These are phyloP conservation scores for Poeciliopsis presidionis DNA, from an alignment of 2,797 vertebrate species.

Conservation along the genomic window DNA sequence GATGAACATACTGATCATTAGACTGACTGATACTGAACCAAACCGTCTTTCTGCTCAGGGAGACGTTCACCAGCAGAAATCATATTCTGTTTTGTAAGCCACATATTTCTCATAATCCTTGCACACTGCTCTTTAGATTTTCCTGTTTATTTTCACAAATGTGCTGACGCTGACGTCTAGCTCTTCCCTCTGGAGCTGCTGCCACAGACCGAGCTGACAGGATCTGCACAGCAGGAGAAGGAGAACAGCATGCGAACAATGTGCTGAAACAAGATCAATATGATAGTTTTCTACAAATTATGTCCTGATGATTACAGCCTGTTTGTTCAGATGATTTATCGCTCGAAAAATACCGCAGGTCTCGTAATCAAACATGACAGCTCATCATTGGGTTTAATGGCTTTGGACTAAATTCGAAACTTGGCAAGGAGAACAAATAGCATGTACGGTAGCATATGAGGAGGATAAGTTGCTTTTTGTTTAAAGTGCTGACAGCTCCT, in stretches of 20 bases:
- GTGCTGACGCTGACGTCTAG: conserved; percentile 34
- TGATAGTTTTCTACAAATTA: background rate
- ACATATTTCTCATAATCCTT: conserved; percentile 1
- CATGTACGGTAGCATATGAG: background rate
- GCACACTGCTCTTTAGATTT: background rate
- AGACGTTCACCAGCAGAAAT: background rate
- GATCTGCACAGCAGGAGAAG: background rate
- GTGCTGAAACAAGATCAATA: conserved; percentile 24
- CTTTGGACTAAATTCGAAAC: conserved; percentile 1
- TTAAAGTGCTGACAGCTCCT: conserved; percentile 23
- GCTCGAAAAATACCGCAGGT: conserved; percentile 5
- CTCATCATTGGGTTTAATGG: conserved; percentile 28
- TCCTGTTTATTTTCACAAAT: conserved; percentile 8
- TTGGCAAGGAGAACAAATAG: background rate
- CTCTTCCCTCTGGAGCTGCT: conserved; percentile 16
- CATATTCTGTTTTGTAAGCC: conserved; percentile 22
- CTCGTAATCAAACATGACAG: conserved; percentile 32
- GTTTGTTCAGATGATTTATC: conserved; percentile 14
- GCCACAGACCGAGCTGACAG: conserved; percentile 1
- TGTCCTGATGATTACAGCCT: conserved; percentile 1
- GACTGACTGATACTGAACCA: too few relatives aligned
- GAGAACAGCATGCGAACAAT: conserved; percentile 10
- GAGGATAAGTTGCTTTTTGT: conserved; percentile 17
- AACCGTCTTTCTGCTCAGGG: too few relatives aligned
- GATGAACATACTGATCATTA: too few relatives aligned